Evolutionary conservation across 92 coral and sea anemone genomes (phyloP).

Genomic region (Parazoanthus swiftii): DNA sequence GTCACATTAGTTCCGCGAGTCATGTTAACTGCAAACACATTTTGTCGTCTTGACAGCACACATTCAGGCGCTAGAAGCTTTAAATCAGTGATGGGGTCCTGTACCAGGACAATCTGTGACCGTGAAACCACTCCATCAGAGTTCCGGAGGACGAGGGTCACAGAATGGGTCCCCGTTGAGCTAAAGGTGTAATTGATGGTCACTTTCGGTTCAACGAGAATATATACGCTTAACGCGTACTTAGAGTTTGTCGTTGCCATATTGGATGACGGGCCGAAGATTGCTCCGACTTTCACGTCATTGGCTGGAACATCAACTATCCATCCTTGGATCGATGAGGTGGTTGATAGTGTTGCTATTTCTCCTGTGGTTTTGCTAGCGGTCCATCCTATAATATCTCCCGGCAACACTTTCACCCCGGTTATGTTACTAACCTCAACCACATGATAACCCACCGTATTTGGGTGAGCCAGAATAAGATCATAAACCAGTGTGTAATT

Average conservation of each 20-base stretch:
- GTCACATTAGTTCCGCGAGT: slow-evolving; percentile 22
- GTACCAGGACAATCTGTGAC: neutral
- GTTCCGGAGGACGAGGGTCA: neutral
- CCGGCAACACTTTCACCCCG: slow-evolving; percentile 14
- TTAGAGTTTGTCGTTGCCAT: neutral
- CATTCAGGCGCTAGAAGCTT: slow-evolving; percentile 2
- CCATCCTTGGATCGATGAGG: slow-evolving; percentile 30
- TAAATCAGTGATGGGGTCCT: slow-evolving; percentile 30
- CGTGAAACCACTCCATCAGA: neutral
- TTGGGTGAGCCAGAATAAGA: neutral
- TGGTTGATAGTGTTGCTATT: slow-evolving; percentile 21
- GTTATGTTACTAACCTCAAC: slow-evolving; percentile 17
- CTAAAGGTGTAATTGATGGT: neutral
- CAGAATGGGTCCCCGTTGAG: neutral
- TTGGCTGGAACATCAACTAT: slow-evolving; percentile 5
- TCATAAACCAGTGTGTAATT: slow-evolving; percentile 29
- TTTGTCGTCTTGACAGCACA: neutral
- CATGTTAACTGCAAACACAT: neutral
- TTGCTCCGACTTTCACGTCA: slow-evolving; percentile 24
- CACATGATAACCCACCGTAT: slow-evolving; percentile 10
- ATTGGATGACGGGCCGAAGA: slow-evolving; percentile 1
- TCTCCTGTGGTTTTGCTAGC: slow-evolving; percentile 6
- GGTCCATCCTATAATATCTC: slow-evolving; percentile 41
- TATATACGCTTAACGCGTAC: slow-evolving; percentile 6
- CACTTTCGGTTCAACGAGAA: slow-evolving; percentile 9